Evolutionary conservation across 2,113 vertebrate species (phyloP), one percentile per base, ranked within the genome.

Genomic region (Hippocampus abdominalis): DNA sequence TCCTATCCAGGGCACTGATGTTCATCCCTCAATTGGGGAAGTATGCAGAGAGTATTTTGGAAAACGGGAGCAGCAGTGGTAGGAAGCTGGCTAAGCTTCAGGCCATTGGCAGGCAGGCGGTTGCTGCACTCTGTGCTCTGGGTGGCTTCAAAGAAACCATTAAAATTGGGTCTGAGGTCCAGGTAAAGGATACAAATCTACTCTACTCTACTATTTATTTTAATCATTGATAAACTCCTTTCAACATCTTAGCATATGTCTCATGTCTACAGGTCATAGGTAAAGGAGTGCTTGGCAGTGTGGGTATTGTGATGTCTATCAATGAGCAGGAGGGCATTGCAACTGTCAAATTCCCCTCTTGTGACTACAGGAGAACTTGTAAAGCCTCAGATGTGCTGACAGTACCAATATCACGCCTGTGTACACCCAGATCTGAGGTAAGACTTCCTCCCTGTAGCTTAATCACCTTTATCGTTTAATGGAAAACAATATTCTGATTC

Each of bases 121-220:
- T 99, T 2, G 97, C 97, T 16, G 97, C 97, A 1, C 93, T 99
- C 27, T 99, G 97, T 65, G 97, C 97, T 7, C 92, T 98, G 2
- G 97, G 97, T 13, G 97, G 97, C 87, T 99, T 99, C 88, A 99
- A 98, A 83, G 97, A 99, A 89, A 98, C 95, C 0, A 99, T 99
- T 87, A 99, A 99, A 91, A 99, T 98, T 48, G 97, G 97, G 80
- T 99, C 97, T 13, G 97, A 99, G 87, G 96, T 99, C 56, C 97
- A 99, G 95, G 97, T 98, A 86, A 42, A 48, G 4, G 8, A 64
- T 5, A 56, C 1, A 4, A 56, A 32, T 21, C n/a, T n/a, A n/a
- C n/a, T n/a, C n/a, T 21, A 18, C 0, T 36, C 9, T 36, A 16
- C n/a, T 3, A 13, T 23, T 46, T 46, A 6, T 25, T n/a, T 6